Percentiles rank a stretch among this genome's conserved stretches.
Evolutionary conservation across 2,888 invertebrate species (phyloP).

Genomic region (Tupiocoris notatus): DNA sequence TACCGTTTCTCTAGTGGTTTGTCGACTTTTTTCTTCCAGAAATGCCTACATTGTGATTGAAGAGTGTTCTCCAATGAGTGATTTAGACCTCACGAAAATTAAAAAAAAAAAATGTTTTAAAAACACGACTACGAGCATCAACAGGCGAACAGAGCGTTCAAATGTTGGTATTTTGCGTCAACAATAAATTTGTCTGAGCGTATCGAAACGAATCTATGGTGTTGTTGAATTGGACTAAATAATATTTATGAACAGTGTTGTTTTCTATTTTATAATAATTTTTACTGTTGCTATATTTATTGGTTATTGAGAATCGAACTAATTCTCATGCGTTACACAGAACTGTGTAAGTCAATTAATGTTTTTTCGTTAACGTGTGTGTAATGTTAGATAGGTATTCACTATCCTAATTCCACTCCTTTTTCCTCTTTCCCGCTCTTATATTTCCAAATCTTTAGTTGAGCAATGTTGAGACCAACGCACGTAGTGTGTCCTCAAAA

Average conservation of each 20-base stretch:
- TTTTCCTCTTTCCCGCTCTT: conserved; percentile 6
- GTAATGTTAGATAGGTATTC: conserved; percentile 18
- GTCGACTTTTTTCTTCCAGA: conserved; percentile 39
- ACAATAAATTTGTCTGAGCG: neutral
- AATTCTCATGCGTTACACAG: neutral
- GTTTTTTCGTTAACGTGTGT: conserved; percentile 13
- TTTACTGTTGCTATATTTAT: neutral
- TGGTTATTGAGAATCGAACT: neutral
- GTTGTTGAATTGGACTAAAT: neutral
- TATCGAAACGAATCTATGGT: neutral
- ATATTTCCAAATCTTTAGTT: conserved; percentile 26
- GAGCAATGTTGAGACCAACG: conserved; percentile 47
- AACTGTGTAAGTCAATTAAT: conserved; percentile 39
- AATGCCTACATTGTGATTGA: conserved; percentile 41
- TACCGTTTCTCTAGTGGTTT: conserved; percentile 18
- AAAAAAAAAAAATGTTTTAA: neutral
- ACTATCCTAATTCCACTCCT: conserved; percentile 1
- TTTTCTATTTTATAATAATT: neutral
- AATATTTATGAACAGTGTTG: neutral
- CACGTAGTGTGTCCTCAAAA: conserved; percentile 45
- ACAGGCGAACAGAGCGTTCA: too few relatives aligned
- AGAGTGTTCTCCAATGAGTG: conserved; percentile 40
- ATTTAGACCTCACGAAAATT: conserved; percentile 24
- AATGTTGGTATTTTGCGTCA: neutral
- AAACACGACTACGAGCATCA: neutral